Evolutionary conservation across 2,797 vertebrate species (phyloP), one percentile per base, ranked within the genome.

Genomic region (Bucorvus abyssinicus): DNA sequence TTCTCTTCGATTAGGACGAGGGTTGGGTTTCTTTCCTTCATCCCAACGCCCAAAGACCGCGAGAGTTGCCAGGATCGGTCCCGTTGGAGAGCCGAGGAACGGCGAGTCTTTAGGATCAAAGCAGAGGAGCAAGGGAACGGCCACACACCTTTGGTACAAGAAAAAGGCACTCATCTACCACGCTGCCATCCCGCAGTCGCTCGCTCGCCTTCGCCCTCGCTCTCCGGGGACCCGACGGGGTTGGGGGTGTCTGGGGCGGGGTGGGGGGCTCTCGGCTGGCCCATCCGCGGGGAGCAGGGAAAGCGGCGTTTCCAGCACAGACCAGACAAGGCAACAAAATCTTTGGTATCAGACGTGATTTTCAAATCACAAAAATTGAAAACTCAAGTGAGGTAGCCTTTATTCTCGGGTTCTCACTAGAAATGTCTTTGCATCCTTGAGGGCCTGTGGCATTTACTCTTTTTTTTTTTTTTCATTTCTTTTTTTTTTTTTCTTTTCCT

Each of bases 271-370:
- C 90, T 67, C 1, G 22, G 87, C 69, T 14, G 0, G 71, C 78
- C 81, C 10, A 12, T 74, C 84, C 30, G 3, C 0, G 19, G 76
- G 90, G 63, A 73, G 83, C 90, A 95, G 96, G 97, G 96, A 96
- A 97, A 96, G 93, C 87, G 91, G 88, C 14, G 4, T 76, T 67
- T 97, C 98, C 98, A 98, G 98, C 98, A 98, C 98, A 98, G 98
- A 99, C 98, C 98, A 97, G 98, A 98, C 98, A 98, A 98, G 99
- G 98, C 98, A 98, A 98, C 98, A 97, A 98, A 98, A 99, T 99
- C 99, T 99, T 99, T 99, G 99, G 99, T 99, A 99, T 99, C 98
- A 98, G 98, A 98, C 98, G 99, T 98, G 98, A 99, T 99, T 99
- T 98, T 98, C 98, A 99, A 99, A 99, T 99, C 99, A 99, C 99